A percentile compares a stretch with the other conserved stretches of the same genome.
These are phyloP conservation scores for Beris chalybata DNA, from an alignment of 2,888 invertebrate species.

Conservation along the genomic window DNA sequence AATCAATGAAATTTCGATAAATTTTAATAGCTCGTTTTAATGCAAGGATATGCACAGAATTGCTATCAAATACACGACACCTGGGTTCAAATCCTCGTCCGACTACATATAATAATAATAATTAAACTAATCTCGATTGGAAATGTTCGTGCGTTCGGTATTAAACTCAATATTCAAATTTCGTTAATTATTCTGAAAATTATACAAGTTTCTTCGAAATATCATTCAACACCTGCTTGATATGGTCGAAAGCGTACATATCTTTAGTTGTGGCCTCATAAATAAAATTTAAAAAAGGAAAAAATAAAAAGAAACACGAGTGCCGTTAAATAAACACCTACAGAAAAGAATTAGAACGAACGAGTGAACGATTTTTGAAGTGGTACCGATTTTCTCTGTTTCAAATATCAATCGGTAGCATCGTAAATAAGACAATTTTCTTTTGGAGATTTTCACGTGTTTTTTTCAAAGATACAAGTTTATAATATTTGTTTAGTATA, in stretches of 20 bases:
- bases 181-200: no score
- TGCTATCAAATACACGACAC: no score
- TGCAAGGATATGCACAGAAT: no score
- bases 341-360: slow-evolving; percentile 24
- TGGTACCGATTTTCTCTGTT: slow-evolving; percentile 20
- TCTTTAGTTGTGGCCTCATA: slow-evolving; percentile 21
- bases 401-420: slow-evolving; percentile 24
- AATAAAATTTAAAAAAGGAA: slow-evolving; percentile 14
- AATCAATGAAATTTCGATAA: slow-evolving; percentile 8
- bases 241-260: background rate
- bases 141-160: no score
- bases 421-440: slow-evolving; percentile 29
- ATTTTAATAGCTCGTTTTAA: no score
- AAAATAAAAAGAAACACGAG: slow-evolving; percentile 11
- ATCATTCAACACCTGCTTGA: slow-evolving; percentile 22
- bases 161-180: no score
- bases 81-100: no score
- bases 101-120: no score
- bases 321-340: slow-evolving; percentile 27
- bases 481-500: no score
- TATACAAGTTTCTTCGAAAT: slow-evolving; percentile 17
- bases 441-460: background rate
- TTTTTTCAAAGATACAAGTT: background rate
- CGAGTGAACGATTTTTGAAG: slow-evolving; percentile 22
- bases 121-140: no score